Evolutionary conservation across 2,113 vertebrate genomes (phyloP).

Genomic region (Nesoenas mayeri): DNA sequence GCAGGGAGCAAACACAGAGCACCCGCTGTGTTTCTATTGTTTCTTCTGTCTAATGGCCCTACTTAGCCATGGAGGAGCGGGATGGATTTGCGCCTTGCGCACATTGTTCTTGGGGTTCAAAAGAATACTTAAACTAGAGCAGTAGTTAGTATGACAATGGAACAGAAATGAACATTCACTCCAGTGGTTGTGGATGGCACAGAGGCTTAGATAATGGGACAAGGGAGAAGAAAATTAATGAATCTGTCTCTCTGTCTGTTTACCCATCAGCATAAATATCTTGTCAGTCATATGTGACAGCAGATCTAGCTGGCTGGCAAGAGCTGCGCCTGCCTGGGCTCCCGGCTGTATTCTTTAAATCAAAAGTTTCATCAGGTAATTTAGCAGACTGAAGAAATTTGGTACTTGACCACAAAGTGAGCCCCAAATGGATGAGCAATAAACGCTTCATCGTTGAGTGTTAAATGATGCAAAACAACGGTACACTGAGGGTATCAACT

Average conservation of each 20-base stretch:
- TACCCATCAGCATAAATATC: slow-evolving; percentile 31
- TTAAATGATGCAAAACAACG: neutral
- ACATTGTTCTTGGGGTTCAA: slow-evolving; percentile 64
- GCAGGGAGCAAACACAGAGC: slow-evolving; percentile 58
- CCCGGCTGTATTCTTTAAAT: neutral
- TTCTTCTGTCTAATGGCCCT: slow-evolving; percentile 67
- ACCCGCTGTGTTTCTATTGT: slow-evolving; percentile 58
- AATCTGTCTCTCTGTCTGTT: slow-evolving; percentile 34
- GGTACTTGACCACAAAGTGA: neutral
- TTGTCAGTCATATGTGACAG: slow-evolving; percentile 29
- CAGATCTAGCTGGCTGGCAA: neutral
- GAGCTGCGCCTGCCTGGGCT: fast-evolving
- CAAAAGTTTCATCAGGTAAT: slow-evolving; percentile 32
- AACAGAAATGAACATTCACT: slow-evolving; percentile 63
- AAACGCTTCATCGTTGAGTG: neutral
- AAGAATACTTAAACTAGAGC: slow-evolving; percentile 67
- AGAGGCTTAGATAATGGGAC: slow-evolving; percentile 11
- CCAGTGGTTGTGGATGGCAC: slow-evolving; percentile 39
- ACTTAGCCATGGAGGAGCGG: slow-evolving; percentile 57
- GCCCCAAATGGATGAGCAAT: neutral
- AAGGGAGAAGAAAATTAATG: slow-evolving; percentile 49
- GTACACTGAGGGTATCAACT: fast-evolving
- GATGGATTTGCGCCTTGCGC: slow-evolving; percentile 51
- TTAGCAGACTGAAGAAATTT: neutral
- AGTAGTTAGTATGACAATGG: slow-evolving; percentile 59